Conservation (phyloP, 2,888 invertebrate species). For the Microplitis manilae region DNA sequence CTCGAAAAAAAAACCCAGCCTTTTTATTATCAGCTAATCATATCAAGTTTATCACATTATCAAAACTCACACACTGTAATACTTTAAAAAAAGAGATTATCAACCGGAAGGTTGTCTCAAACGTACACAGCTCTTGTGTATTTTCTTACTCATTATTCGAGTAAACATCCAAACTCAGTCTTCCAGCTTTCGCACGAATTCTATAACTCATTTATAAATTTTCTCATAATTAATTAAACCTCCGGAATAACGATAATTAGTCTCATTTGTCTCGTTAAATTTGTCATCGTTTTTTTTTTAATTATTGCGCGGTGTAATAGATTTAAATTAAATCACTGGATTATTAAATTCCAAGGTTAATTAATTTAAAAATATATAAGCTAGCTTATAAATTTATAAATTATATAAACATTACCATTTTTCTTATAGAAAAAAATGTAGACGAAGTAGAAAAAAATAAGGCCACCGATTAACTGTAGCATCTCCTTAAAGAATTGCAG, state of each 20-base stretch:
- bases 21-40: background rate
- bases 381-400: background rate
- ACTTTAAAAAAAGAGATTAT: constrained; percentile 4
- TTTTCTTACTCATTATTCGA: background rate
- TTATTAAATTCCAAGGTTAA: no score
- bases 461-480: constrained; percentile 66
- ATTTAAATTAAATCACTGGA: background rate
- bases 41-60: background rate
- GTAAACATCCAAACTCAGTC: background rate
- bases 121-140: background rate
- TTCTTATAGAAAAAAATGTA: constrained; percentile 61
- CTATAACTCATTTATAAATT: constrained; percentile 4
- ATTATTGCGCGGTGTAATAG: background rate
- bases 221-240: constrained; percentile 36
- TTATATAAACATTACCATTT: constrained; percentile 60
- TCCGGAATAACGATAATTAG: constrained; percentile 31
- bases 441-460: constrained; percentile 64
- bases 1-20: background rate
- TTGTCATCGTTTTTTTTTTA: constrained; percentile 16
- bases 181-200: constrained; percentile 33
- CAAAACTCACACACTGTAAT: background rate
- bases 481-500: constrained; percentile 63
- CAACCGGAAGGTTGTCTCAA: constrained; percentile 12
- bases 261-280: constrained; percentile 8
- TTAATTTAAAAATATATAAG: no score